Base-by-base conservation (phyloP, 2,888 invertebrate species). In the Andrena chrysosceles region DNA sequence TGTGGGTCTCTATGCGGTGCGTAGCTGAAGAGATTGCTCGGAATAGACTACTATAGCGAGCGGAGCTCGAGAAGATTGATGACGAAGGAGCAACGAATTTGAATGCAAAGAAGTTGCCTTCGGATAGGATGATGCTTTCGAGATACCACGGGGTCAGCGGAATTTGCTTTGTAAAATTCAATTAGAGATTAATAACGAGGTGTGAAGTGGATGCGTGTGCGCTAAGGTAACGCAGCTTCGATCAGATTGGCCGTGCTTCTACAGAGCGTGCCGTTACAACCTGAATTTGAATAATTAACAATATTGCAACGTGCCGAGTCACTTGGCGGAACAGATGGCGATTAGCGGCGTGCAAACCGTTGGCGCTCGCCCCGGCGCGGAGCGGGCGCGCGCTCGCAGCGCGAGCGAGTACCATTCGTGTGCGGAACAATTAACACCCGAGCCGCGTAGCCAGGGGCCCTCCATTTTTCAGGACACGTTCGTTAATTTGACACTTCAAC, bases 371-470 rank as follows among this genome's bases (percentile, higher is more conserved):
- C 84, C 82, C 67, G 63, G 33, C 70, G 54, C 71, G 72, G 69
- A 76, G 63, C 42, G 10, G 20, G 8, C 7, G 48, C 48, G 31
- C 29, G 67, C 54, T 54, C 54, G 20, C 20, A 26, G 4, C 60
- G 49, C 35, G 20, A 5, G 49, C n/a, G 56, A 6, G 23, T 0
- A 2, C 60, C 75, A 84, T 89, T 87, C 90, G 85, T 89, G 89
- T 85, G 84, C 84, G 87, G 87, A 86, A 90, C 90, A 89, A 90
- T 90, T 90, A 90, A 86, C 87, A 85, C 77, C 77, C 78, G 67
- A 31, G 73, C 59, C 35, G 56, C 64, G 52, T 64, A 23, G 42
- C 56, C 7, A 33, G 49, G 85, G 72, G 78, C 85, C 56, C 42
- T 77, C 85, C 81, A 88, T 88, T 90, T 89, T 90, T 87, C 87